Evolutionary conservation across 1,140 invertebrate genomes (phyloP).

Genomic region (Drosophila simulans): DNA sequence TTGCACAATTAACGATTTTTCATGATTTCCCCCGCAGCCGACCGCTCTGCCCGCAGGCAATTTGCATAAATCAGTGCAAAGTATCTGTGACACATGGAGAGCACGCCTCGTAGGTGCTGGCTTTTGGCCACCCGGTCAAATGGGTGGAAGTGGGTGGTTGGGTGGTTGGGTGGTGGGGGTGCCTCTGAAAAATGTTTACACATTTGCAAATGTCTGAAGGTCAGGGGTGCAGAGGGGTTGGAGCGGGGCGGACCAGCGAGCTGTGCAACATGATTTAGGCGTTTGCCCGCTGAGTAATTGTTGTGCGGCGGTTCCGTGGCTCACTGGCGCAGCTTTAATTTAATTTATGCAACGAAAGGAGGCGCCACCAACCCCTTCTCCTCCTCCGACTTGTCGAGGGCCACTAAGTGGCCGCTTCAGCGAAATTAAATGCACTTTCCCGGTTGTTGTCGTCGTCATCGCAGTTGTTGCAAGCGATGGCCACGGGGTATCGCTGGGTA

Average conservation of each 20-base stretch:
- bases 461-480: conserved; percentile 16
- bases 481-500: conserved; percentile 10
- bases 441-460: conserved; percentile 49
- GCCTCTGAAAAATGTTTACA: conserved; percentile 77
- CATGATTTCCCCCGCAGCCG: conserved; percentile 60
- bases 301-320: conserved; percentile 59
- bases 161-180: conserved; percentile 3
- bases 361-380: conserved; percentile 2
- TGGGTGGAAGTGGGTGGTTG: neutral
- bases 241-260: conserved; percentile 1
- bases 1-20: conserved; percentile 82
- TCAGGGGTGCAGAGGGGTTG: conserved; percentile 33
- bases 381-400: conserved; percentile 53
- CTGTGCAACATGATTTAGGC: conserved; percentile 75
- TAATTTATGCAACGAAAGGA: conserved; percentile 67
- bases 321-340: conserved; percentile 67
- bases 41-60: conserved; percentile 54
- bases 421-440: conserved; percentile 75
- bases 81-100: conserved; percentile 75
- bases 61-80: conserved; percentile 82
- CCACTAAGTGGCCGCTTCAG: conserved; percentile 79
- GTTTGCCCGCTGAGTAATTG: conserved; percentile 70
- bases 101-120: conserved; percentile 32
- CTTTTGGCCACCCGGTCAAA: conserved; percentile 6
- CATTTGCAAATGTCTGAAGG: conserved; percentile 81